Base-by-base conservation (phyloP, 92 coral and sea anemone species). In the Phymanthus crucifer region DNA sequence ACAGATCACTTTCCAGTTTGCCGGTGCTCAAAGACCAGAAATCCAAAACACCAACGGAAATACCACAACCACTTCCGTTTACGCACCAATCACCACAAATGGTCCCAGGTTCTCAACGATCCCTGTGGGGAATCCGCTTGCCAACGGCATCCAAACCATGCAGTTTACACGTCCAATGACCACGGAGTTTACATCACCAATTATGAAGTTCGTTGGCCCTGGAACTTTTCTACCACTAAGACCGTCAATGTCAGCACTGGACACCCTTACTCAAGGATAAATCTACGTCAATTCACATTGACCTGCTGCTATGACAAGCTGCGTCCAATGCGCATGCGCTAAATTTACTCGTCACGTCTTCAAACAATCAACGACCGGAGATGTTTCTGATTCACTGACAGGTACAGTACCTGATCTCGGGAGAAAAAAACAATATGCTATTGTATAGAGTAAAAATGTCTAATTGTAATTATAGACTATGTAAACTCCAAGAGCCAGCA, bases 141-240 rank as follows among this genome's bases (percentile, higher is more conserved):
- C 92, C 75, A 93, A 93, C 73, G 96, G 98, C 2, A 86, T 95
- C 61, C 98, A 93, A 24, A 84, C 98, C 37, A 94, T 95, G 90
- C 98, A 95, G 82, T 91, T 95, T 48, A 80, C 97, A 34, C 83
- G 98, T n/a, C 97, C 97, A 40, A 82, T 95, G 92, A 82, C 90
- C 24, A 86, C 97, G 26, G 98, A 95, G 82, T 95, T 95, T 45
- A 89, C 94, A 12, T 84, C 93, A 24, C 98, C 98, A 70, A 86
- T 95, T 16, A 95, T 95, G 98, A 95, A 95, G 86, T 80, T 95
- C 31, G 91, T 95, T 82, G 97, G 87, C 36, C 97, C 98, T 27
- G 94, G 98, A 33, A 95, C 98, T 2, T 95, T 95, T 75, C 80
- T 95, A 21, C 98, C 98, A n/a, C 80, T 95, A 58, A 92, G 98